phyloP scores from a whole-genome alignment of 2,888 invertebrate species.

The Diplazon laetatorius region DNA sequence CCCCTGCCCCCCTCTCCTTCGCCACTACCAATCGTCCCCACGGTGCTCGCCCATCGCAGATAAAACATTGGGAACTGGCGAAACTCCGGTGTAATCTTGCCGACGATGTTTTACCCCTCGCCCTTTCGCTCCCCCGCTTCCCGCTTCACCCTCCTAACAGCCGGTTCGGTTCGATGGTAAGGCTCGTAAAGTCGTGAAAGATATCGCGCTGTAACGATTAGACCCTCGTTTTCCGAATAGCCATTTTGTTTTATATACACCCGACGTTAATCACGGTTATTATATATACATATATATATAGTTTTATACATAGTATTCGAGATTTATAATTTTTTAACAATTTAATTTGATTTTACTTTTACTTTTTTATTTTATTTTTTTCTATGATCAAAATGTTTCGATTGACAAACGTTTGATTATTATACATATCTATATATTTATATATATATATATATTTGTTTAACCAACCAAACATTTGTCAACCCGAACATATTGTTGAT shows the following conservation, averaged over 20 bases:
- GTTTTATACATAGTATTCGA: background rate
- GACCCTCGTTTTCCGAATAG: constrained; percentile 76
- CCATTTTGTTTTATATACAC: constrained; percentile 40
- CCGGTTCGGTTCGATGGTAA: constrained; percentile 59
- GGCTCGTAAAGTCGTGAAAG: constrained; percentile 75
- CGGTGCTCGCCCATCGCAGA: too few species aligned
- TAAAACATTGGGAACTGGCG: constrained; percentile 78
- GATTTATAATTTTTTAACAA: too few species aligned
- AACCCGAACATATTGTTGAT: too few species aligned
- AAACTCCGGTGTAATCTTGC: constrained; percentile 78
- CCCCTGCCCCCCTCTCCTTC: constrained; percentile 18
- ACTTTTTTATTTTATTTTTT: too few species aligned
- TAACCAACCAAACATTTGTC: too few species aligned
- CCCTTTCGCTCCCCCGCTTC: too few species aligned
- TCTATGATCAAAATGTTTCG: too few species aligned
- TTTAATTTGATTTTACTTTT: too few species aligned
- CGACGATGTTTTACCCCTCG: constrained; percentile 77
- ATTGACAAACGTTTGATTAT: too few species aligned
- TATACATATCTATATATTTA: background rate
- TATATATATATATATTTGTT: background rate
- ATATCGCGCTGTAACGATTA: constrained; percentile 76
- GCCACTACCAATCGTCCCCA: constrained; percentile 72
- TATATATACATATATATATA: background rate
- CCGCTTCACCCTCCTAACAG: too few species aligned
- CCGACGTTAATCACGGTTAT: too few species aligned